Evolutionary conservation across 2,888 invertebrate genomes (phyloP).

Genomic region (Cremastinae sp.): DNA sequence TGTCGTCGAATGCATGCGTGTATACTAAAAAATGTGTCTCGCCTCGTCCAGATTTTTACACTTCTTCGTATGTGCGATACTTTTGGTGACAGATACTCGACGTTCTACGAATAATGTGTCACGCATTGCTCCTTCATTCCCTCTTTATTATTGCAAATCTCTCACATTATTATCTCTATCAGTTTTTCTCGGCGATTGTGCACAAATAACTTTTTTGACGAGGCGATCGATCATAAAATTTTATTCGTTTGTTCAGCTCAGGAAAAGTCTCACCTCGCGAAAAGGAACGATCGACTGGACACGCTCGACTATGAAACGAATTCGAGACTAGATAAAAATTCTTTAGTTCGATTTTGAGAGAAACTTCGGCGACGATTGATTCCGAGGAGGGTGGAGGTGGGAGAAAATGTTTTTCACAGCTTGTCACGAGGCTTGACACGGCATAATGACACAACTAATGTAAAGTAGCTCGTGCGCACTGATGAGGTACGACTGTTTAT

Average conservation of each 20-base stretch:
- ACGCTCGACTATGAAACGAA: too few species aligned
- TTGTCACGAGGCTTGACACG: slow-evolving; percentile 10
- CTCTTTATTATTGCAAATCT: slow-evolving; percentile 42
- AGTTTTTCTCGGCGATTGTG: background rate
- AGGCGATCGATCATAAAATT: too few species aligned
- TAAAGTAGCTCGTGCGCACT: slow-evolving; percentile 1
- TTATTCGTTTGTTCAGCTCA: background rate
- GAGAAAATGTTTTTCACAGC: slow-evolving; percentile 4
- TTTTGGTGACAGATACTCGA: slow-evolving; percentile 44
- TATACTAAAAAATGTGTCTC: slow-evolving; percentile 11
- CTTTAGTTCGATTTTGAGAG: too few species aligned
- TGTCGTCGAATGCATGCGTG: background rate
- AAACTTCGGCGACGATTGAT: background rate
- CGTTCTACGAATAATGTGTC: slow-evolving; percentile 59
- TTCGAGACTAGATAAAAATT: too few species aligned
- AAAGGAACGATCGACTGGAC: background rate
- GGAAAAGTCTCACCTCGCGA: background rate
- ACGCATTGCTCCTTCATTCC: slow-evolving; percentile 36
- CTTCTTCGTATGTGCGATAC: slow-evolving; percentile 12
- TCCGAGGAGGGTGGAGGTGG: too few species aligned
- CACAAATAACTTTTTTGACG: background rate
- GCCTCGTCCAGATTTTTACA: slow-evolving; percentile 6
- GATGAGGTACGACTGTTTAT: slow-evolving; percentile 1
- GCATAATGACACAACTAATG: slow-evolving; percentile 13
- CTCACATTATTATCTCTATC: slow-evolving; percentile 21